A percentile compares a stretch with the other conserved stretches of the same genome.
phyloP scores from a whole-genome alignment of 2,113 vertebrate species.

The Alligator mississippiensis region DNA sequence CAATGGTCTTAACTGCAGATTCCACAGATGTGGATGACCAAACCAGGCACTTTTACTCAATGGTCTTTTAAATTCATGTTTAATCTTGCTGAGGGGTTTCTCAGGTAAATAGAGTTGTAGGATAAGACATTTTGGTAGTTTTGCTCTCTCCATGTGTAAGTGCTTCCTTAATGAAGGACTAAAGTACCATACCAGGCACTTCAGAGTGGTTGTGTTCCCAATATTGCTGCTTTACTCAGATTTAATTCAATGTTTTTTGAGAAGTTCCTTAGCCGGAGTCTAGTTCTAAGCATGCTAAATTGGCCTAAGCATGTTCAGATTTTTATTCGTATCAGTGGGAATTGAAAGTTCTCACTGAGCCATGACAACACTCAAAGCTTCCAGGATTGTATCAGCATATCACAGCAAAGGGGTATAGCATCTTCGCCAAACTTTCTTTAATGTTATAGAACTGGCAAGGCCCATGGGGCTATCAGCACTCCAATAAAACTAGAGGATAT shows the following conservation, averaged over 20 bases:
- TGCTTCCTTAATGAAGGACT: neutral
- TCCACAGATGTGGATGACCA: neutral
- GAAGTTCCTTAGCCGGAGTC: neutral
- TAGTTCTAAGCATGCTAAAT: neutral
- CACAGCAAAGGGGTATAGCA: no score
- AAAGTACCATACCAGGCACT: neutral
- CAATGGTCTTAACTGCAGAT: neutral
- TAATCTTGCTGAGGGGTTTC: neutral
- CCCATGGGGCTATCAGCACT: neutral
- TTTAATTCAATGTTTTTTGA: neutral
- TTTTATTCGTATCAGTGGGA: neutral
- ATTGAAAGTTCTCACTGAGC: neutral
- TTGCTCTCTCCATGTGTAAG: neutral
- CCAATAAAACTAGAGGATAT: neutral
- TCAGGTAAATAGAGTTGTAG: neutral
- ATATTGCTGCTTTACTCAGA: neutral
- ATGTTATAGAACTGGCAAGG: neutral
- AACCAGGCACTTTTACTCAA: neutral
- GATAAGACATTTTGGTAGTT: neutral
- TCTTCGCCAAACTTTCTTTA: neutral
- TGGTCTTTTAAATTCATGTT: neutral
- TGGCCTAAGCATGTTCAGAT: neutral
- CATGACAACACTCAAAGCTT: neutral
- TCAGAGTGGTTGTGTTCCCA: neutral
- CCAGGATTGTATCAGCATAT: neutral